Base-by-base conservation (phyloP, 2,888 invertebrate species). In the Capitulum mitella region DNA sequence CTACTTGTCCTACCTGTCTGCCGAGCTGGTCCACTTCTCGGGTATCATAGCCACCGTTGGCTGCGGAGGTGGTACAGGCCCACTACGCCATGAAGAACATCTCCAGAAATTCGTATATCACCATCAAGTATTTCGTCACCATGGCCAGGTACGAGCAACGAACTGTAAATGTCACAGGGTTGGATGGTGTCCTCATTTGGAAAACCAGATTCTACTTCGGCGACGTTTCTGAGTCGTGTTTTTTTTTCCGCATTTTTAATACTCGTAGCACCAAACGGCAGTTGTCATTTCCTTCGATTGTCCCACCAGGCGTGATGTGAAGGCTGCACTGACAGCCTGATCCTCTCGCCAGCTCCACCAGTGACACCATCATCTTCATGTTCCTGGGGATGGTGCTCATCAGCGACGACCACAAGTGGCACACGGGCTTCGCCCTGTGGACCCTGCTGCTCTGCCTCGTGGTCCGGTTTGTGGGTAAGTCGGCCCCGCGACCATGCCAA, bases 51-150 rank as follows among this genome's bases (percentile, higher is more conserved):
- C 86, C 81, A 86, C 88, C 34, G 89, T 89, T 75, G 86, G 86
- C 26, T 89, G 89, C 84, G 89, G 89, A 0, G n/a, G 83, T 89
- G 43, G 84, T 88, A 29, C 89, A 89, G 84, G 86, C 87, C 12
- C 88, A 88, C 78, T 89, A 88, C 82, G 86, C 89, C n/a, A 86
- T 87, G 81, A 84, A 86, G 80, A 89, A 89, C 83, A 86, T 89
- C 51, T 87, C 88, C 0, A 84, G 85, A 81, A 89, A 88, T 82
- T 88, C 89, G 0, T 85, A 85, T 80, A 86, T 87, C n/a, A 87
- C 88, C 51, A 86, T 89, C 54, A 87, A 87, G 81, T 88, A 88
- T 83, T 88, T 88, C 83, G 86, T 86, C 40, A 89, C 89, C 84
- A 88, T 89, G 83, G 83, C 86, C 80, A 87, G 87, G 87, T 87